Evolutionary conservation across 92 coral and sea anemone genomes (phyloP), one percentile per base, ranked within the genome.

Genomic region (Palythoa grandiflora): DNA sequence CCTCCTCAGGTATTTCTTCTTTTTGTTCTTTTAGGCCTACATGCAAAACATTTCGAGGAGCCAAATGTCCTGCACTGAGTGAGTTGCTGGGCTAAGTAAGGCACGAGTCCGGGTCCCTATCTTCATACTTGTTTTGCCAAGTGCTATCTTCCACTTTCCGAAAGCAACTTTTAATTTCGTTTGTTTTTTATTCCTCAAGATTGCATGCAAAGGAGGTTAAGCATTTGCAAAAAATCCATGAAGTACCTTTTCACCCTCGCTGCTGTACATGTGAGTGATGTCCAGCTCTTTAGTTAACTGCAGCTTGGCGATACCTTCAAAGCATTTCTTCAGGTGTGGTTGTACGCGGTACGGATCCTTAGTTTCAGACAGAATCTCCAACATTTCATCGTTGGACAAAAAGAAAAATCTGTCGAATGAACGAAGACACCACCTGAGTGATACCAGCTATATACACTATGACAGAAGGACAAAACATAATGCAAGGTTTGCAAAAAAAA

Each of bases 271-370:
- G 70, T 93, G 95, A n/a, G 94, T 91, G 79, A 97, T 97, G 63
- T 97, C 99, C 48, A 97, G 90, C 51, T 93, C 84, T 78, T 97
- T 89, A 9, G 98, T 97, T 73, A 97, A 95, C 87, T 95, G 98
- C 8, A 97, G 92, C 89, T 97, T 97, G 61, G 99, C 99, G 74
- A 97, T 95, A 57, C 99, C 99, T 83, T 97, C 99, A 83, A 97
- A 97, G 75, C 99, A 97, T 88, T 97, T 97, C 94, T 97, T 97
- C 75, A 97, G 92, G 94, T 97, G 99, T 68, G 99, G 99, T 79
- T 97, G 99, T 9, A 97, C 99, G n/a, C 99, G 96, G 88, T 93
- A 97, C 7, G 99, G 99, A 74, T 97, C 99, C 88, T 97, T 97
- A 21, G 99, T 97, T 87, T 97, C 99, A 20, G 99, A 97, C 91